Evolutionary conservation across 2,888 invertebrate species (phyloP).

Genomic region (Brachypterus glaber): DNA sequence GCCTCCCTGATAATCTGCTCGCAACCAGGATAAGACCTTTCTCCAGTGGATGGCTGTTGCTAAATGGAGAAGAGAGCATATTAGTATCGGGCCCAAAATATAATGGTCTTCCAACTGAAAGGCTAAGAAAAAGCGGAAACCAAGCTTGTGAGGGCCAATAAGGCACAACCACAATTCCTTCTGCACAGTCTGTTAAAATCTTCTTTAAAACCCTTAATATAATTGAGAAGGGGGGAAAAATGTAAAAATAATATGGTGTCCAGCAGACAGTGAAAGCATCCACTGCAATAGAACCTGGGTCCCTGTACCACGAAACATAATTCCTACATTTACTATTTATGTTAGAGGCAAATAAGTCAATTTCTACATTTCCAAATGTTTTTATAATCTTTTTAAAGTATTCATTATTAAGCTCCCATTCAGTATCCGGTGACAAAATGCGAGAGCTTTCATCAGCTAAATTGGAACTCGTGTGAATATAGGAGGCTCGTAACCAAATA

Average conservation of each 20-base stretch:
- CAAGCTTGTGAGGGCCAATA: too few species aligned
- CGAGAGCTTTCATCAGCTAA: slow-evolving; percentile 12
- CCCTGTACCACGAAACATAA: slow-evolving; percentile 15
- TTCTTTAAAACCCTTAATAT: slow-evolving; percentile 8
- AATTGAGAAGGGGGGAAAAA: slow-evolving; percentile 18
- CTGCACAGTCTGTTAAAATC: not conserved
- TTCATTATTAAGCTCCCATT: slow-evolving; percentile 12
- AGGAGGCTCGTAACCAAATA: slow-evolving; percentile 15
- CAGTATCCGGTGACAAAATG: too few species aligned
- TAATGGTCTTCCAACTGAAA: too few species aligned
- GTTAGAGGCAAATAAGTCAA: slow-evolving; percentile 17
- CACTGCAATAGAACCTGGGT: slow-evolving; percentile 13
- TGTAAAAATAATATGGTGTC: slow-evolving; percentile 15
- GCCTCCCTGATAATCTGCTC: too few species aligned
- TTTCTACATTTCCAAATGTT: slow-evolving; percentile 8
- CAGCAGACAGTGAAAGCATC: slow-evolving; percentile 18
- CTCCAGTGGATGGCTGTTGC: too few species aligned
- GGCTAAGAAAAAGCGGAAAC: too few species aligned
- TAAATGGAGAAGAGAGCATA: too few species aligned
- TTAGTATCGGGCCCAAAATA: too few species aligned
- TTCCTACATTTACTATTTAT: slow-evolving; percentile 14
- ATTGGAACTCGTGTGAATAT: slow-evolving; percentile 13
- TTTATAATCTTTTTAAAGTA: slow-evolving; percentile 8
- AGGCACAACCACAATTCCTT: too few species aligned
- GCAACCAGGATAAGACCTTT: too few species aligned